These are phyloP conservation scores for Chrysotoxum bicinctum DNA, from an alignment of 2,888 invertebrate species.

Conservation along the genomic window DNA sequence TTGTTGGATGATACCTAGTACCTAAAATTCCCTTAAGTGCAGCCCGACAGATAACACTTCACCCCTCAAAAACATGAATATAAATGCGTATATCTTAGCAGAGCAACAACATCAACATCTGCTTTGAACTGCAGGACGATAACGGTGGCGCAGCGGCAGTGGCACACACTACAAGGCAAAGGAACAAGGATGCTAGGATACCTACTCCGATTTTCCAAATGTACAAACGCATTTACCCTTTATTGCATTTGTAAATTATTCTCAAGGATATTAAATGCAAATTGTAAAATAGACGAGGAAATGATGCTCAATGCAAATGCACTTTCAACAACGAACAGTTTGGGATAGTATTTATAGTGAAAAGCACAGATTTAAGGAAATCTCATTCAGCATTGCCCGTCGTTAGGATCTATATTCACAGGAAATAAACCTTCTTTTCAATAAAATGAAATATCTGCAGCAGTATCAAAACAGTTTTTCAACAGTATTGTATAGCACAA, in stretches of 20 bases:
- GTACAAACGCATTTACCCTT: conserved; percentile 80
- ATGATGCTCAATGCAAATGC: conserved; percentile 70
- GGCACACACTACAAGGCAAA: neutral
- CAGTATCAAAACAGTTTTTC: no score
- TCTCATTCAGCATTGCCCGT: neutral
- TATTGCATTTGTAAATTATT: conserved; percentile 82
- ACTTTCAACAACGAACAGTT: conserved; percentile 32
- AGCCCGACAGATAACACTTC: conserved; percentile 36
- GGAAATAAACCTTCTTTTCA: neutral
- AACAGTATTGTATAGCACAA: no score
- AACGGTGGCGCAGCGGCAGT: neutral
- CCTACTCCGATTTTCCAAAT: conserved; percentile 16
- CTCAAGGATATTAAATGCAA: conserved; percentile 82
- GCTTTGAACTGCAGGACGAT: neutral
- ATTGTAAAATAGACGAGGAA: conserved; percentile 75
- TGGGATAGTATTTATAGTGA: neutral
- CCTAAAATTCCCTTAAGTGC: conserved; percentile 68
- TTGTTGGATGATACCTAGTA: conserved; percentile 53
- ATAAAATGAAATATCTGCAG: neutral
- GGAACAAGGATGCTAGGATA: neutral
- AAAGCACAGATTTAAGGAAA: conserved; percentile 46
- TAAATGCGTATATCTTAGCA: conserved; percentile 37
- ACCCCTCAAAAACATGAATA: conserved; percentile 39
- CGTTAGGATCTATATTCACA: neutral
- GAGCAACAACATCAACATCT: conserved; percentile 7